Evolutionary conservation across 2,797 vertebrate species (phyloP).

Genomic region (Cyprinella venusta): DNA sequence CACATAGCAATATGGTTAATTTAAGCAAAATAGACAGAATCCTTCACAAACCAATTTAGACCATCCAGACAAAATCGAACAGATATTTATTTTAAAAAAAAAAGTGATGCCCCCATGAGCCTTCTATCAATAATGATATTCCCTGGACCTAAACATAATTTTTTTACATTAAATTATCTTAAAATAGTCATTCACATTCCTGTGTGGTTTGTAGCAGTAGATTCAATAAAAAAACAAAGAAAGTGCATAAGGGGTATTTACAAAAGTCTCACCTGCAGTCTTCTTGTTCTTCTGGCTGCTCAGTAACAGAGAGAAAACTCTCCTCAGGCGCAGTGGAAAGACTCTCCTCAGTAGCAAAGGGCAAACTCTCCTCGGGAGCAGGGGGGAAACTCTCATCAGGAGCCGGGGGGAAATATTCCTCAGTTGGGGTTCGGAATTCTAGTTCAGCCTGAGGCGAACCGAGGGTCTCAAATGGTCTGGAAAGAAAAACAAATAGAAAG

Average conservation of each 20-base stretch:
- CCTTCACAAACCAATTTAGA: no score
- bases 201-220: background rate
- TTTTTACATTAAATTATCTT: slow-evolving; percentile 18
- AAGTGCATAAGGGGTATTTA: background rate
- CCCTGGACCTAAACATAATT: background rate
- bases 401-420: slow-evolving; percentile 12
- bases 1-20: background rate
- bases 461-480: slow-evolving; percentile 75
- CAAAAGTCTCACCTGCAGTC: slow-evolving; percentile 65
- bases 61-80: background rate
- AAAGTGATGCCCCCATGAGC: background rate
- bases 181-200: slow-evolving; percentile 16
- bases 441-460: slow-evolving; percentile 70
- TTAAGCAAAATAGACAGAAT: no score
- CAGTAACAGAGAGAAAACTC: slow-evolving; percentile 51
- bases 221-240: background rate
- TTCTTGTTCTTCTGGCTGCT: slow-evolving; percentile 57
- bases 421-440: slow-evolving; percentile 73
- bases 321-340: background rate
- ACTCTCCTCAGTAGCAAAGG: background rate
- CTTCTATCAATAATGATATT: slow-evolving; percentile 16
- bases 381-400: background rate
- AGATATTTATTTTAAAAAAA: background rate
- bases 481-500: slow-evolving; percentile 53
- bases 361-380: background rate